A percentile compares a stretch with the other conserved stretches of the same genome.
Evolutionary conservation across 2,797 vertebrate genomes (phyloP).

Genomic region (Varecia variegata): DNA sequence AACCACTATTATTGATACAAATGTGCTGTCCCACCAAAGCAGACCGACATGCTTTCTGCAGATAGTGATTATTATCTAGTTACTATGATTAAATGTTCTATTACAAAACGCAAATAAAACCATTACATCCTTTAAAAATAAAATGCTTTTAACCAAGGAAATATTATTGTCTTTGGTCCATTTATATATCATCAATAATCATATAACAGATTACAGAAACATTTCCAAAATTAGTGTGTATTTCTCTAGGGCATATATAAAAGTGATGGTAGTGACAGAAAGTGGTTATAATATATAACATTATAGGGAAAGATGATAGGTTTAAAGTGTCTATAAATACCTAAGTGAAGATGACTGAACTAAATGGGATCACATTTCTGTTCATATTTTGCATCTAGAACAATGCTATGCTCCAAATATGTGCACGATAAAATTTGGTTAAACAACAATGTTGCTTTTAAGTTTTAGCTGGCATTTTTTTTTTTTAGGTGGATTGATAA

Average conservation of each 20-base stretch:
- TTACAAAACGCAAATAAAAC: background rate
- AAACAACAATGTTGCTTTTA: background rate
- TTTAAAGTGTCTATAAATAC: background rate
- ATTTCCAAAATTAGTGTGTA: conserved; percentile 1
- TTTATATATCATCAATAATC: background rate
- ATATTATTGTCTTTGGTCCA: background rate
- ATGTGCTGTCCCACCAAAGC: background rate
- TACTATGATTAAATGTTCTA: background rate
- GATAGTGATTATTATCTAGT: background rate
- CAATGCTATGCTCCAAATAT: background rate
- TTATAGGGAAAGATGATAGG: background rate
- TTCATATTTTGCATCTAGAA: background rate
- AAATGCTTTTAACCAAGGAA: background rate
- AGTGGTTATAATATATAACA: background rate
- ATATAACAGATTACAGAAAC: background rate
- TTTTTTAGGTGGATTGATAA: background rate
- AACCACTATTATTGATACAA: background rate
- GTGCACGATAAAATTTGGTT: background rate
- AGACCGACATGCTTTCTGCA: background rate
- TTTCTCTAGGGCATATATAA: background rate
- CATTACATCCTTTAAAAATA: background rate
- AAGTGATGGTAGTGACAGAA: background rate
- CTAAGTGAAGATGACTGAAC: background rate
- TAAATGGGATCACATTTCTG: background rate
- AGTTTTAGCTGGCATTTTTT: background rate